Base-by-base conservation (phyloP, 2,797 vertebrate genomes). In the Squalus acanthias region DNA sequence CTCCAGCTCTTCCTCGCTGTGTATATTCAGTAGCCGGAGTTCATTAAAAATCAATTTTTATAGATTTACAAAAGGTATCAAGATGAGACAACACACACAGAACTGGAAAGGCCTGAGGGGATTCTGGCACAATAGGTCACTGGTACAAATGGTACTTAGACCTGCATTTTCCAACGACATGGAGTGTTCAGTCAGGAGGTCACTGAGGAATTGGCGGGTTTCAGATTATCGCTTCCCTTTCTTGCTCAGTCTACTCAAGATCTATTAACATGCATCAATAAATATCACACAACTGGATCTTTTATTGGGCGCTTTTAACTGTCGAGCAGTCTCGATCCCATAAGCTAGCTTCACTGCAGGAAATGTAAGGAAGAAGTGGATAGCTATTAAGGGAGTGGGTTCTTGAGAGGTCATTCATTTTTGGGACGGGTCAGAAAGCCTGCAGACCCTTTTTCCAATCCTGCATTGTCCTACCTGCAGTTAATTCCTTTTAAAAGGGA, bases 41-140 rank as follows among this genome's bases (percentile, higher is more conserved):
- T 93, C 91, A 93, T 93, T 93, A 67, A 93, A 82, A 63, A 33
- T 26, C 57, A n/a, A 22, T 39, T 93, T 67, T 93, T 39, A 93
- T 93, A 46, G 91, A 93, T 93, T 67, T 67, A 69, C 0, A 10
- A 24, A 69, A 93, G n/a, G 63, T 39, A 39, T 93, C 65, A 24
- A 39, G 65, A 93, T 67, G 91, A 69, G 17, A 93, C n/a, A 93
- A 24, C n/a, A 69, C 60, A 10, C 33, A 10, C 9, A 63, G 65
- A 93, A 93, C 13, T 67, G 53, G 67, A 24, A 67, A 67, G n/a
- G 29, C 91, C n/a, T 65, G 63, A 93, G 63, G 63, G 65, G 33
- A 15, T 10, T 29, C 88, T 33, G 13, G 26, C 29, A 91, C 57
- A 17, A 33, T 15, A 1, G 53, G 24, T 33, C 26, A 60, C 29